A percentile compares a stretch with the other conserved stretches of the same genome.
Conservation (phyloP, 2,888 invertebrate genomes). For the Quadroppia sp. region DNA sequence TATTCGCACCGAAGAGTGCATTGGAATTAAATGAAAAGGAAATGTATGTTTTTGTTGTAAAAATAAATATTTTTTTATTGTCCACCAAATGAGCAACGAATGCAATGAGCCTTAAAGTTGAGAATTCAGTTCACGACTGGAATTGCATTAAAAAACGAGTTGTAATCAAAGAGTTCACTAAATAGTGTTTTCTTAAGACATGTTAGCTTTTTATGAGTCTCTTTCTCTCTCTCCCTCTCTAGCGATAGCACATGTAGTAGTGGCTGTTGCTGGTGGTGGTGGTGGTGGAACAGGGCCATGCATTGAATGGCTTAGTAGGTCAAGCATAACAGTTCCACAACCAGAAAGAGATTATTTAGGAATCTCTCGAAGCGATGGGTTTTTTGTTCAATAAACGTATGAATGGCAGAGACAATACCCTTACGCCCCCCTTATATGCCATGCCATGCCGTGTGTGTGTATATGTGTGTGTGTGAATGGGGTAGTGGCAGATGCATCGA, state of each 20-base stretch:
- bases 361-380: background rate
- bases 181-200: background rate
- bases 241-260: too few relatives aligned
- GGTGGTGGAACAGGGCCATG: background rate
- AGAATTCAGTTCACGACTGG: background rate
- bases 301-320: constrained; percentile 16
- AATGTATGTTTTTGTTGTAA: too few relatives aligned
- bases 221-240: too few relatives aligned
- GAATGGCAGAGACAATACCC: background rate
- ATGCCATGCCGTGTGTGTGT: too few relatives aligned
- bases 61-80: too few relatives aligned
- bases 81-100: background rate
- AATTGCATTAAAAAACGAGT: background rate
- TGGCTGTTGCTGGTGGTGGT: background rate
- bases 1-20: too few relatives aligned
- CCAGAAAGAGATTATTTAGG: background rate
- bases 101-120: background rate
- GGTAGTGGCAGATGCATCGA: background rate
- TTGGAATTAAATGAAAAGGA: background rate
- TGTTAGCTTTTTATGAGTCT: constrained; percentile 2
- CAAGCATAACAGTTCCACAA: constrained; percentile 18
- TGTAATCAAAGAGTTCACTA: background rate
- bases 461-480: too few relatives aligned
- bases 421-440: too few relatives aligned
- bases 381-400: background rate